These are phyloP conservation scores for Heliornis fulica DNA, from an alignment of 2,113 vertebrate genomes.

Conservation along the genomic window DNA sequence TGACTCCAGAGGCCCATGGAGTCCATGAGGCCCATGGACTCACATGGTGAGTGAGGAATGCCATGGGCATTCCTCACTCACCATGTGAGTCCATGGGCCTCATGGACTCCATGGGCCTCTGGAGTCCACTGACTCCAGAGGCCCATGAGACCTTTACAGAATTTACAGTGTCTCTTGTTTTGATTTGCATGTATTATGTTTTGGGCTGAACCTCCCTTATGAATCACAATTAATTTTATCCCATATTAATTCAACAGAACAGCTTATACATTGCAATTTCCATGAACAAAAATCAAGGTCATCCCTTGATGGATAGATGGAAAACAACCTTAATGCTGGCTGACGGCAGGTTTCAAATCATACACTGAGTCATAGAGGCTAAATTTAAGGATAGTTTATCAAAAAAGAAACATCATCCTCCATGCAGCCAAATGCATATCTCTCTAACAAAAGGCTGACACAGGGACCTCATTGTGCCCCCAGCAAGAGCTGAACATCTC, in stretches of 20 bases:
- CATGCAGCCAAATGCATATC: background rate
- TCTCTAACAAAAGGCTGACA: background rate
- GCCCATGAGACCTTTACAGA: background rate
- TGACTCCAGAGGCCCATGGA: background rate
- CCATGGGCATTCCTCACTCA: no score
- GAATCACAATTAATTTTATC: background rate
- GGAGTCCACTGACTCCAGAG: background rate
- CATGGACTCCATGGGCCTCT: no score
- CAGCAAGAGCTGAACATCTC: background rate
- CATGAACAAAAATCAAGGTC: background rate
- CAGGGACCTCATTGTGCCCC: background rate
- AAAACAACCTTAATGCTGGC: background rate
- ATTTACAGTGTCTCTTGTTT: background rate
- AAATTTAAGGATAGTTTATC: background rate
- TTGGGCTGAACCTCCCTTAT: background rate
- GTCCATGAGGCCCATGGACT: no score
- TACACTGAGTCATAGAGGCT: accelerated
- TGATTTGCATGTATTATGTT: background rate
- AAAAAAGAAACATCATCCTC: background rate
- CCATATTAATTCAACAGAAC: background rate
- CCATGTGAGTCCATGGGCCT: no score
- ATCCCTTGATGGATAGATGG: background rate
- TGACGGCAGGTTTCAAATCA: background rate
- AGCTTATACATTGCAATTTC: background rate
- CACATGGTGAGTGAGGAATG: no score